Conservation (phyloP, 23 tunicate genomes). For the Ciona savignyi region DNA sequence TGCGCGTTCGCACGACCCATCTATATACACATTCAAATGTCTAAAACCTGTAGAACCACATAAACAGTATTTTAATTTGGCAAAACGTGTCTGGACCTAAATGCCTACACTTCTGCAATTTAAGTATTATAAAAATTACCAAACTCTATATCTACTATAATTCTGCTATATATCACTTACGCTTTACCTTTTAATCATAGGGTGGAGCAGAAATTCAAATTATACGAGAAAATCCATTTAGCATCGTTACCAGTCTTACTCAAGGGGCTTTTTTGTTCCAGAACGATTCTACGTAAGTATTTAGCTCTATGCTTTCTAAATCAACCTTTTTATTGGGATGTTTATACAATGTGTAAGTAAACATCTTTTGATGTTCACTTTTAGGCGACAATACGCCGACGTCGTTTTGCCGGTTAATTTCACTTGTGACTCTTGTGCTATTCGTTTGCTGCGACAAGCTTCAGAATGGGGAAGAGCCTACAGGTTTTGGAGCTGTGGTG, state of each 20-base stretch:
- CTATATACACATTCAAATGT: no score
- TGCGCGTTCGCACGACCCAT: neutral
- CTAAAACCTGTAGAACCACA: no score
- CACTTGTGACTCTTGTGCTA: conserved; percentile 52
- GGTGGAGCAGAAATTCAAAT: conserved; percentile 62
- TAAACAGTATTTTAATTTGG: no score
- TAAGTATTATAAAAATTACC: no score
- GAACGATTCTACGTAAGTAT: conserved; percentile 85
- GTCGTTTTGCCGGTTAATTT: conserved; percentile 34
- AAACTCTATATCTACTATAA: no score
- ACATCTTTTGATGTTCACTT: neutral
- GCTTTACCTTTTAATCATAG: neutral
- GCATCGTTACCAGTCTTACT: conserved; percentile 39
- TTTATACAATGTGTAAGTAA: neutral
- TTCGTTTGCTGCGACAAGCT: conserved; percentile 73
- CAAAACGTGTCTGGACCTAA: no score
- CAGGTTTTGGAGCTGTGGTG: conserved; percentile 87
- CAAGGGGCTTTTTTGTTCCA: conserved; percentile 40
- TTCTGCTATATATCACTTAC: no score
- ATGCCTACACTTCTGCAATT: no score
- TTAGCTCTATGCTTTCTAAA: neutral
- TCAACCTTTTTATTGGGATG: neutral
- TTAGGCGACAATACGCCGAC: conserved; percentile 55
- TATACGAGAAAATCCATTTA: conserved; percentile 23
- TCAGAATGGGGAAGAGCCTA: conserved; percentile 67